Evolutionary conservation across 2,888 invertebrate genomes (phyloP).

Genomic region (Amblyteles armatorius): DNA sequence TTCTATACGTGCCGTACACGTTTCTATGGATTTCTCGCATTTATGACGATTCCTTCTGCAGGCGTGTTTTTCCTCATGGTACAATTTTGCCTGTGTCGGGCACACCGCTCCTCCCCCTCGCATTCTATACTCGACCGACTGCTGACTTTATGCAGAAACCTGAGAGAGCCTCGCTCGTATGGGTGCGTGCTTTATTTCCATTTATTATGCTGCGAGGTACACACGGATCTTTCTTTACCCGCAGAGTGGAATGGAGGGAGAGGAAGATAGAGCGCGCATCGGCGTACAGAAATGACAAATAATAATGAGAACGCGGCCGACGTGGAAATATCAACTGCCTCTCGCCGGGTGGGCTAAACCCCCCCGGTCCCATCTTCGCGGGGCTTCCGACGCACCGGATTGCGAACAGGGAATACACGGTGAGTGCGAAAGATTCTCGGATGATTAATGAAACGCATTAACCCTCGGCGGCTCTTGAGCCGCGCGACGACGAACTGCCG

Average conservation of each 20-base stretch:
- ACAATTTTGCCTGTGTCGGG: background rate
- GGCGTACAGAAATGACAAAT: slow-evolving; percentile 77
- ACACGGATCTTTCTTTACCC: slow-evolving; percentile 31
- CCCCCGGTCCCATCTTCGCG: slow-evolving; percentile 9
- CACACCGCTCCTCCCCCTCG: background rate
- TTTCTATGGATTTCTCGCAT: slow-evolving; percentile 46
- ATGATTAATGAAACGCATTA: slow-evolving; percentile 81
- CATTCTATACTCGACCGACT: background rate
- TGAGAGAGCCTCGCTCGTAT: slow-evolving; percentile 1
- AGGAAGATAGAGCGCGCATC: slow-evolving; percentile 37
- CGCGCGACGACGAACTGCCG: slow-evolving; percentile 54
- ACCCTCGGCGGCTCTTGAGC: slow-evolving; percentile 67
- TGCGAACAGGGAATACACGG: slow-evolving; percentile 42
- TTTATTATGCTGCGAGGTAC: slow-evolving; percentile 35
- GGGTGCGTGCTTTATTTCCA: slow-evolving; percentile 39
- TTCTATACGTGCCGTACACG: slow-evolving; percentile 23
- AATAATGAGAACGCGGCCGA: slow-evolving; percentile 76
- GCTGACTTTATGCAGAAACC: slow-evolving; percentile 27
- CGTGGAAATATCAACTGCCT: slow-evolving; percentile 71
- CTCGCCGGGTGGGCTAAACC: slow-evolving; percentile 30
- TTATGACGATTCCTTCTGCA: slow-evolving; percentile 20
- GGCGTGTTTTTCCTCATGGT: slow-evolving; percentile 23
- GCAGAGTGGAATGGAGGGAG: background rate
- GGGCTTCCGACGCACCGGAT: slow-evolving; percentile 50
- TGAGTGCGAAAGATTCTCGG: slow-evolving; percentile 65